Base-by-base conservation (phyloP, 2,888 invertebrate genomes). In the Rhaphigaster nebulosa region DNA sequence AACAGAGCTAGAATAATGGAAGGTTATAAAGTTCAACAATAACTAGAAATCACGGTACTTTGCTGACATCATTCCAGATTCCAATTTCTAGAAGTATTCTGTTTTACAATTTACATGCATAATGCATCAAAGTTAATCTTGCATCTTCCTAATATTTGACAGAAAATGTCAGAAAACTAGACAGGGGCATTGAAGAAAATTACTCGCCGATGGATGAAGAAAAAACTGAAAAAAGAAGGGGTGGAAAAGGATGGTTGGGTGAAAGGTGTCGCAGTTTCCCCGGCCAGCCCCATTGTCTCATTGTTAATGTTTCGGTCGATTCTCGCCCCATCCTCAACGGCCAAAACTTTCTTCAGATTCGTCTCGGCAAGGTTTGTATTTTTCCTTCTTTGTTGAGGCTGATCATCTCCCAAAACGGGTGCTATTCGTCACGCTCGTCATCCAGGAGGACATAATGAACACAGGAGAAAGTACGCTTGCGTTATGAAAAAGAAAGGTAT, bases 271-370 rank as follows among this genome's bases (percentile, higher is more conserved):
- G 84, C 84, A 84, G 84, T 84, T 84, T 84, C 84, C 84, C 80
- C 38, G 45, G 45, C 2, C 12, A 34, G 26, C 23, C 18, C 88
- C 65, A 88, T 88, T 88, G 88, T 88, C 88, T 88, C 88, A 60
- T 88, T 88, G 88, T 88, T 88, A 76, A 76, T 76, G 70, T 76
- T 38, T 76, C 70, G 70, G 88, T 56, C 88, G 41, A 54, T 84
- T 41, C 84, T 84, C 41, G 45, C 84, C 45, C 65, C 56, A 12
- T 34, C 38, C 54, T 56, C 65, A 29, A 65, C 65, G 18, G n/a
- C 65, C 3, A 34, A 76, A 88, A 60, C 88, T 88, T 88, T 88
- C 88, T 60, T 54, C n/a, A 18, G 88, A 88, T 88, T 88, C 54
- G 88, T 65, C 56, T 41, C 88, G 88, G 20, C n/a, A 56, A 20